Conservation (phyloP, 2,888 invertebrate genomes). For the Hemistola chrysoprasaria region DNA sequence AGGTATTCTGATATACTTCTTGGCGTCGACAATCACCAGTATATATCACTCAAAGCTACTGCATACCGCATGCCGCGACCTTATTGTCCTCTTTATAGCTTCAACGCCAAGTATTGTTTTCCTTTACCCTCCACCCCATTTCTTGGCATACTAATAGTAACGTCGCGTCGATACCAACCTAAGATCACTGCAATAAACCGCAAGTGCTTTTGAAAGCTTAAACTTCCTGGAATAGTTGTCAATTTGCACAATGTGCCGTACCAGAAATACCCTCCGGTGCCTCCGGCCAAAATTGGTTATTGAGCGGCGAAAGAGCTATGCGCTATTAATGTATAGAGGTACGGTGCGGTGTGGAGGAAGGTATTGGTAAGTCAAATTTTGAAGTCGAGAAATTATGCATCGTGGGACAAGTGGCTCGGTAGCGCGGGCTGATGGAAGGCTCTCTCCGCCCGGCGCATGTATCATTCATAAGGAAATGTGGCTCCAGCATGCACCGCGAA, state of each 20-base stretch:
- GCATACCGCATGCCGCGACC: slow-evolving; percentile 1
- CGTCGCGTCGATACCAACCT: slow-evolving; percentile 3
- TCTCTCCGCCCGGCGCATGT: slow-evolving; percentile 50
- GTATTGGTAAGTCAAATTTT: slow-evolving; percentile 31
- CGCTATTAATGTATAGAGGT: not conserved
- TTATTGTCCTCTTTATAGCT: not conserved
- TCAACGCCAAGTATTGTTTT: slow-evolving; percentile 6
- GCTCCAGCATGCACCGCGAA: slow-evolving; percentile 64
- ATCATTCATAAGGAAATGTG: slow-evolving; percentile 78
- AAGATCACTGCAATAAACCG: slow-evolving; percentile 8
- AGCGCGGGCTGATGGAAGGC: slow-evolving; percentile 36
- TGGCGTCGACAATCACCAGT: not conserved
- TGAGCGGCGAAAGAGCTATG: slow-evolving; percentile 32
- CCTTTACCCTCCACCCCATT: not conserved
- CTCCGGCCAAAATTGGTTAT: slow-evolving; percentile 13
- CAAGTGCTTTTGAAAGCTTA: slow-evolving; percentile 9
- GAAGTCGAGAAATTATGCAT: slow-evolving; percentile 53
- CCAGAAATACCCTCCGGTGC: slow-evolving; percentile 3
- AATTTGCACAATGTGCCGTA: slow-evolving; percentile 10
- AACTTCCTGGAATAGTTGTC: slow-evolving; percentile 14
- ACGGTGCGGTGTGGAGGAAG: too few species aligned
- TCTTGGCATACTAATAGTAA: not conserved
- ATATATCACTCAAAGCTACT: slow-evolving; percentile 4
- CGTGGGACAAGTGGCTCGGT: slow-evolving; percentile 45
- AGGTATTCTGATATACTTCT: too few species aligned